Evolutionary conservation across 2,888 invertebrate species (phyloP), one percentile per base, ranked within the genome.

Genomic region (Hydroisotoma schaefferi): DNA sequence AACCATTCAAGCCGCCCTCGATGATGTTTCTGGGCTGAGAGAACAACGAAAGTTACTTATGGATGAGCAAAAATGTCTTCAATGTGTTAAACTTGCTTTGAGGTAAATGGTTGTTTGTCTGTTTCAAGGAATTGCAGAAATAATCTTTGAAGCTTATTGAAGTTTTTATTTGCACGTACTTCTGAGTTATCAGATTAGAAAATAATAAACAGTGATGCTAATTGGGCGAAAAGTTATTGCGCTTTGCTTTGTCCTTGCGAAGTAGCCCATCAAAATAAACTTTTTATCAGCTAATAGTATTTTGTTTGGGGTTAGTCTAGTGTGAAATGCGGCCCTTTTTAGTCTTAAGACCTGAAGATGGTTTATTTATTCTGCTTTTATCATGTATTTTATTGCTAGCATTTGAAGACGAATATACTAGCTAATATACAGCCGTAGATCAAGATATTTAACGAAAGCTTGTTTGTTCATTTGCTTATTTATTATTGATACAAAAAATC

Each of bases 1-100:
- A 57, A 87, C 88, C 53, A 87, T 94, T 51, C 94, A 94, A 46
- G 80, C 89, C 63, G 87, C 87, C 54, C 90, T 91, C 75, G 83
- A 85, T 0, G 84, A 78, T 49, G 67, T 67, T 12, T 62, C 66
- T 28, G 72, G 72, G 28, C 44, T 72, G 1, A 44, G 72, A 15
- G 72, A 70, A 48, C 72, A 72, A 33, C 38, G 72, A 29, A 72
- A 72, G 52, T 55, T 72, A 3, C 63, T 72, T 33, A 46, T 69
- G 47, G 70, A 72, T 56, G 72, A 72, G 52, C 63, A 69, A 33
- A 68, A 66, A 43, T 70, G 70, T 52, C 67, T 72, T 37, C 70
- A 70, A 57, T 72, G 72, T 51, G 55, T 70, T 26, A 55, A 64
- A 38, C 63, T 67, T 23, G 57, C 67, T 51, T 52, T 69, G 26